Evolutionary conservation across 2,888 invertebrate genomes (phyloP).

Genomic region (Anodontia alba): DNA sequence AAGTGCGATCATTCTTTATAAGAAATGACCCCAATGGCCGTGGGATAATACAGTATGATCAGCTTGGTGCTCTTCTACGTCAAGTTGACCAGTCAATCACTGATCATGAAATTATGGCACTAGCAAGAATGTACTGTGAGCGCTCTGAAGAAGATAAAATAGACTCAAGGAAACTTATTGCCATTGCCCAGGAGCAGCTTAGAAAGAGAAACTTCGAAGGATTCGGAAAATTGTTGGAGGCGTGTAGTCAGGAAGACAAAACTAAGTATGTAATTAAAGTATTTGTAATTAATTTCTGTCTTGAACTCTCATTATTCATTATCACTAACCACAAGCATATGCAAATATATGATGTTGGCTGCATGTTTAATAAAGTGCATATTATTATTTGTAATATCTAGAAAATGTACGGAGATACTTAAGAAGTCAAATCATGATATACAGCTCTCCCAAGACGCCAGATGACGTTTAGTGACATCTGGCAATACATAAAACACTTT

Average conservation of each 20-base stretch:
- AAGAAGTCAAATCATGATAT: too few species aligned
- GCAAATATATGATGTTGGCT: neutral
- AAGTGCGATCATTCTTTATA: conserved; percentile 77
- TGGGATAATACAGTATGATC: conserved; percentile 72
- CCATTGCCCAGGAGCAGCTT: conserved; percentile 82
- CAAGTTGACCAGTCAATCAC: conserved; percentile 70
- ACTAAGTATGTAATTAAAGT: conserved; percentile 76
- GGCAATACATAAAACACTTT: too few species aligned
- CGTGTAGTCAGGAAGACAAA: conserved; percentile 78
- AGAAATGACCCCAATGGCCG: conserved; percentile 74
- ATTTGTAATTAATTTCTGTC: neutral
- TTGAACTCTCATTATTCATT: too few species aligned
- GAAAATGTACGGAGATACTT: too few species aligned
- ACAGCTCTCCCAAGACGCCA: too few species aligned
- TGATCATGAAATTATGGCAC: conserved; percentile 82
- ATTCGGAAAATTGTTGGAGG: conserved; percentile 78
- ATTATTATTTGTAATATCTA: too few species aligned
- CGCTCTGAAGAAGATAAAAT: conserved; percentile 68
- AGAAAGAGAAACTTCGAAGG: conserved; percentile 83
- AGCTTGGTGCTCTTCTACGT: conserved; percentile 72
- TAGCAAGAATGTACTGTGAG: conserved; percentile 78
- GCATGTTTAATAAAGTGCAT: neutral
- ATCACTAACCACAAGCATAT: too few species aligned
- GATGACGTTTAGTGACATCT: too few species aligned
- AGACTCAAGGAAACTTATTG: conserved; percentile 74